phyloP scores from a whole-genome alignment of 2,888 invertebrate species.

The Drosophila mimica region DNA sequence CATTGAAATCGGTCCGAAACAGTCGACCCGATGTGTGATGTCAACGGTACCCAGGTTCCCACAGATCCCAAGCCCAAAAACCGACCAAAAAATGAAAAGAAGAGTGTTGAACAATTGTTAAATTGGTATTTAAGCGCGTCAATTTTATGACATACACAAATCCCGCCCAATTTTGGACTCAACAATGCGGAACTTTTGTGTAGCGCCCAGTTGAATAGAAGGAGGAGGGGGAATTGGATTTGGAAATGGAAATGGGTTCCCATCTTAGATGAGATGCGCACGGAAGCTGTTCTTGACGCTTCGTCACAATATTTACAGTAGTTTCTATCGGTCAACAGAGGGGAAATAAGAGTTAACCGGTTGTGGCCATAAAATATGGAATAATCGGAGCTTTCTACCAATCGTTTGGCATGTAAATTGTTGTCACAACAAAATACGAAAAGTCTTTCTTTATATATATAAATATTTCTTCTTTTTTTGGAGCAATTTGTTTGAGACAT shows the following conservation, averaged over 20 bases:
- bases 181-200: constrained; percentile 65
- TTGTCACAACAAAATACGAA: constrained; percentile 32
- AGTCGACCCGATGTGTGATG: constrained; percentile 69
- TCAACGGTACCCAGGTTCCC: constrained; percentile 72
- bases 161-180: constrained; percentile 20
- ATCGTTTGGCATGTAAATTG: constrained; percentile 33
- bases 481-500: constrained; percentile 64
- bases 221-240: constrained; percentile 10
- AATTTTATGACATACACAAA: constrained; percentile 57
- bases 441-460: constrained; percentile 19
- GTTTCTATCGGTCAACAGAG: background rate
- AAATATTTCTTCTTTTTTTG: constrained; percentile 30
- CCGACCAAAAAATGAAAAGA: background rate
- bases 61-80: constrained; percentile 42
- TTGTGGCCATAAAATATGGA: constrained; percentile 66
- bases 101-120: constrained; percentile 73
- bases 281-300: constrained; percentile 70
- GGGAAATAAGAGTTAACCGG: constrained; percentile 28
- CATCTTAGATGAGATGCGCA: constrained; percentile 43
- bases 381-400: constrained; percentile 57
- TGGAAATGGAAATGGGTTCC: constrained; percentile 64
- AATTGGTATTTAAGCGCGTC: constrained; percentile 68
- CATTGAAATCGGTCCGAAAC: constrained; percentile 73
- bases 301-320: constrained; percentile 47
- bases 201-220: background rate